A percentile compares a stretch with the other conserved stretches of the same genome.
phyloP scores from a whole-genome alignment of 2,113 vertebrate genomes.

The Kryptolebias marmoratus region DNA sequence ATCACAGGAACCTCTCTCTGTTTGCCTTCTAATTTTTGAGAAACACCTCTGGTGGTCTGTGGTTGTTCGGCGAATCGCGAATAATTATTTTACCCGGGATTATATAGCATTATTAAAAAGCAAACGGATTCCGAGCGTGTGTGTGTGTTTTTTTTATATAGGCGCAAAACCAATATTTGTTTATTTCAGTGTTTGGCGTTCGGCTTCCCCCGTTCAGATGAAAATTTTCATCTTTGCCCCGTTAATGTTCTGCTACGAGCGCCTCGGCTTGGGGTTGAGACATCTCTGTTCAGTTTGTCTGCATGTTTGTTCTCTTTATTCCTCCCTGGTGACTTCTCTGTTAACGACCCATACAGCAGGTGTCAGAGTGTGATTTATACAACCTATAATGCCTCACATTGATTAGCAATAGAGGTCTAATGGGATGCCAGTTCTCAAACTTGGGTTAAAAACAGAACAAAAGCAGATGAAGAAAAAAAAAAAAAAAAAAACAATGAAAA shows the following conservation, averaged over 20 bases:
- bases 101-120: conserved; percentile 63
- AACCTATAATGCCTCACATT: conserved; percentile 77
- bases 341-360: conserved; percentile 74
- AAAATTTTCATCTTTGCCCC: conserved; percentile 36
- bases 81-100: conserved; percentile 64
- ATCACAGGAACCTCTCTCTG: conserved; percentile 71
- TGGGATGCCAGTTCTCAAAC: conserved; percentile 65
- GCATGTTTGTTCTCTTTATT: conserved; percentile 65
- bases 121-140: background rate
- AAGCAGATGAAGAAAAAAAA: background rate
- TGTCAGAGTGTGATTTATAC: conserved; percentile 79
- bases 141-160: conserved; percentile 10
- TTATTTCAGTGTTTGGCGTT: background rate
- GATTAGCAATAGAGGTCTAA: conserved; percentile 78
- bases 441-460: conserved; percentile 34
- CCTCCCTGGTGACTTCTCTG: conserved; percentile 65
- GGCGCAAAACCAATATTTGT: conserved; percentile 39
- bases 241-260: conserved; percentile 28
- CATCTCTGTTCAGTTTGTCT: conserved; percentile 52
- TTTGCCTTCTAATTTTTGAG: conserved; percentile 64
- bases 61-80: conserved; percentile 70
- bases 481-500: too few relatives aligned
- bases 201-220: conserved; percentile 2
- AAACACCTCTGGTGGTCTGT: conserved; percentile 70
- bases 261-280: conserved; percentile 39